Conservation (phyloP, 1,140 invertebrate species). For the Macrobrachium rosenbergii region DNA sequence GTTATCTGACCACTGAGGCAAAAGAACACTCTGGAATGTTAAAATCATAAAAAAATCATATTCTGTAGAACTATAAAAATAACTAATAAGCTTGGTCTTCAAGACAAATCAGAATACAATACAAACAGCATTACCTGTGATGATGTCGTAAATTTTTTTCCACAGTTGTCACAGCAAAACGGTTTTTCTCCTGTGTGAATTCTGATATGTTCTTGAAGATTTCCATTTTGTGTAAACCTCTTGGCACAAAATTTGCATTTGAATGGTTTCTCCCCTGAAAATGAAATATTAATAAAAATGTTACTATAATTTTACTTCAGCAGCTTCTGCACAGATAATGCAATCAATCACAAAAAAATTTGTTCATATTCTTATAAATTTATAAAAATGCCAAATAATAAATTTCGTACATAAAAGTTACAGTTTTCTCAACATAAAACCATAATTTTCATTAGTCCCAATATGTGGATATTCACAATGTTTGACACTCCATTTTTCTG, state of each 20-base stretch:
- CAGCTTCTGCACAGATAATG: too few relatives aligned
- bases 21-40: too few relatives aligned
- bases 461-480: too few relatives aligned
- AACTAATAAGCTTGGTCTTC: neutral
- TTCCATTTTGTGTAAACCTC: conserved; percentile 81
- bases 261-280: conserved; percentile 81
- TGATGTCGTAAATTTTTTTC: conserved; percentile 75
- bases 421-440: too few relatives aligned
- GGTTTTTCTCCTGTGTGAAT: conserved; percentile 93
- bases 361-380: too few relatives aligned
- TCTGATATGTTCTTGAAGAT: conserved; percentile 79
- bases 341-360: too few relatives aligned
- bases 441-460: too few relatives aligned
- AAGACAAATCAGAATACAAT: neutral
- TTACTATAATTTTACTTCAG: too few relatives aligned
- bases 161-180: conserved; percentile 80
- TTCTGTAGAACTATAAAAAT: neutral
- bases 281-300: neutral
- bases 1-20: too few relatives aligned
- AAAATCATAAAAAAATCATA: neutral
- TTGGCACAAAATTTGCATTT: conserved; percentile 86
- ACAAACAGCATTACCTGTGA: conserved; percentile 34
- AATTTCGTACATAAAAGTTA: too few relatives aligned
- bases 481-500: too few relatives aligned
- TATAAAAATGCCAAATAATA: too few relatives aligned